Evolutionary conservation across 2,888 invertebrate genomes (phyloP).

Genomic region (Ochropleura leucogaster): DNA sequence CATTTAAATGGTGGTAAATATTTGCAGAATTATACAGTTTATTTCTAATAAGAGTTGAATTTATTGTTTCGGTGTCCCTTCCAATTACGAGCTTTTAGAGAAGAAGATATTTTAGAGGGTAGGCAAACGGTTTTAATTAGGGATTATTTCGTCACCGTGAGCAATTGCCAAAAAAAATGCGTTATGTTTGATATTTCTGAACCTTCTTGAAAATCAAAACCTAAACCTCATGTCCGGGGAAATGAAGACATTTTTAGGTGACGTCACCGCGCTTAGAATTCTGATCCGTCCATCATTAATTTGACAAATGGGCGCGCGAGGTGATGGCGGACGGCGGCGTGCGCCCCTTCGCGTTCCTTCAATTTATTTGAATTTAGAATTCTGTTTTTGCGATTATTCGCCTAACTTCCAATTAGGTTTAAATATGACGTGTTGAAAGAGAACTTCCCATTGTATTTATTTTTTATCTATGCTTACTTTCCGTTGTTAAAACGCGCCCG

Average conservation of each 20-base stretch:
- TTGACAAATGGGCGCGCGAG: constrained; percentile 84
- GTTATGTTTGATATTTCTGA: constrained; percentile 23
- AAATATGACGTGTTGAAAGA: constrained; percentile 67
- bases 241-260: constrained; percentile 67
- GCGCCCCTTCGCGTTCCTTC: constrained; percentile 71
- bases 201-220: constrained; percentile 25
- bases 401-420: constrained; percentile 69
- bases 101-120: constrained; percentile 12
- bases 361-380: constrained; percentile 75
- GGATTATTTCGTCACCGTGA: constrained; percentile 11
- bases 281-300: constrained; percentile 86
- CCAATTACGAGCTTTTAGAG: constrained; percentile 22
- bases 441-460: constrained; percentile 22
- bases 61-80: constrained; percentile 33
- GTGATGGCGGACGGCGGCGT: constrained; percentile 70
- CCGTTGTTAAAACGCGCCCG: constrained; percentile 28
- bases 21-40: constrained; percentile 33
- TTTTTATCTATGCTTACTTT: constrained; percentile 33
- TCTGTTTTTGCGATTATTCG: constrained; percentile 73
- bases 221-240: constrained; percentile 48
- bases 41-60: constrained; percentile 22
- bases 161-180: constrained; percentile 37
- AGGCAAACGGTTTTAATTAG: constrained; percentile 18
- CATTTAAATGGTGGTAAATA: constrained; percentile 45
- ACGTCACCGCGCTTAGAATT: constrained; percentile 74